Conservation (phyloP, 1,140 invertebrate genomes). For the Solenopsis fugax region DNA sequence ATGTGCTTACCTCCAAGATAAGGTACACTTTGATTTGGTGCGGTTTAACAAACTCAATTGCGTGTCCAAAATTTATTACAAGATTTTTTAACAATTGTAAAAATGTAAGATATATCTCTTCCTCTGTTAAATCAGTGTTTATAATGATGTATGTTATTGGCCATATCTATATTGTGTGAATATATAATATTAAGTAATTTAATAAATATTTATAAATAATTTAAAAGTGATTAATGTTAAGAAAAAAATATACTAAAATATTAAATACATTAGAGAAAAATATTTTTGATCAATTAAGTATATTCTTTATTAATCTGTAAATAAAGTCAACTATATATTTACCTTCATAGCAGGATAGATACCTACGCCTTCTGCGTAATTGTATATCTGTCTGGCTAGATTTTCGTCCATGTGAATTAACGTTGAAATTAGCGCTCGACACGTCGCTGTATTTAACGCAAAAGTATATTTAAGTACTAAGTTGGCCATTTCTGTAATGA, state of each 20-base stretch:
- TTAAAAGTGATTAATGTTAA: neutral
- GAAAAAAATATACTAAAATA: neutral
- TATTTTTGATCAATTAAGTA: neutral
- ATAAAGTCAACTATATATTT: constrained; percentile 30
- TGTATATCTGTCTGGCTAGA: constrained; percentile 73
- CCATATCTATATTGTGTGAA: constrained; percentile 52
- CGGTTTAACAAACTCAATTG: constrained; percentile 59
- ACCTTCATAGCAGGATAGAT: constrained; percentile 75
- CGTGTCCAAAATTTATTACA: constrained; percentile 66
- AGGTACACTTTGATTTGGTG: constrained; percentile 58
- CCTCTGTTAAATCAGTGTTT: constrained; percentile 74
- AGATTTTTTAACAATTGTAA: constrained; percentile 69
- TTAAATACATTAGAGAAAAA: neutral
- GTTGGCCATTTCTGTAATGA: constrained; percentile 56
- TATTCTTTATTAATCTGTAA: constrained; percentile 28
- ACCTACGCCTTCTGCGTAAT: constrained; percentile 73
- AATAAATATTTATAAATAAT: constrained; percentile 15
- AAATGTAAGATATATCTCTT: constrained; percentile 78
- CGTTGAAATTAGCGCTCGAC: constrained; percentile 67
- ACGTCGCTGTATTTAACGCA: constrained; percentile 55
- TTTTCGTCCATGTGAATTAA: constrained; percentile 68
- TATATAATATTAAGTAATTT: constrained; percentile 50
- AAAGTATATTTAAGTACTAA: constrained; percentile 71
- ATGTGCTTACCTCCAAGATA: constrained; percentile 62
- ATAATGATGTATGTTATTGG: constrained; percentile 64